These are phyloP conservation scores for Myotis planiceps DNA, from an alignment of 2,797 vertebrate genomes.

Conservation along the genomic window DNA sequence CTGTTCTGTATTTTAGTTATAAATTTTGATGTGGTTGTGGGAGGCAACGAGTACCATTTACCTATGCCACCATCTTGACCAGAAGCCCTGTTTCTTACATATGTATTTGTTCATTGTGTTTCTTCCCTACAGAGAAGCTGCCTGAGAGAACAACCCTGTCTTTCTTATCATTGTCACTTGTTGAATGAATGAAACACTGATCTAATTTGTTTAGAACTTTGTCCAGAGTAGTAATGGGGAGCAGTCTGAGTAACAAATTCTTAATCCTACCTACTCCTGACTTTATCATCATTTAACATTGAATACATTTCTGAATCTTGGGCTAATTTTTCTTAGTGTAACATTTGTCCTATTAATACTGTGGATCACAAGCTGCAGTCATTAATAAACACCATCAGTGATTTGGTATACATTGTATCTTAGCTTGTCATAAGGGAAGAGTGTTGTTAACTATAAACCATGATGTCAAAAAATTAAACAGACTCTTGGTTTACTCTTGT, in stretches of 20 bases:
- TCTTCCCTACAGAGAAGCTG: not conserved
- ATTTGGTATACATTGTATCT: not conserved
- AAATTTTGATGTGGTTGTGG: no score
- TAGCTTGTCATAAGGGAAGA: not conserved
- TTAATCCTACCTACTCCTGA: not conserved
- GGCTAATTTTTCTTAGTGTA: slow-evolving; percentile 1
- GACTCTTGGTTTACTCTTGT: not conserved
- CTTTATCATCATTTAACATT: slow-evolving; percentile 37
- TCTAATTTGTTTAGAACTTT: slow-evolving; percentile 46
- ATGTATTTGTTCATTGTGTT: not conserved
- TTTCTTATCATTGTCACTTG: slow-evolving; percentile 35
- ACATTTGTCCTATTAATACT: not conserved
- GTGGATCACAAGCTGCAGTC: not conserved
- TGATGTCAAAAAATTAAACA: not conserved
- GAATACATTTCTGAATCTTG: slow-evolving; percentile 46
- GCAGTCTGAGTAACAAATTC: slow-evolving; percentile 10
- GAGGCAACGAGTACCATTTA: no score
- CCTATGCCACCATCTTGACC: no score
- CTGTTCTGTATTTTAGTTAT: no score
- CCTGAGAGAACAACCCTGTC: not conserved
- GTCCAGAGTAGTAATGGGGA: not conserved
- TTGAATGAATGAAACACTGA: slow-evolving; percentile 33
- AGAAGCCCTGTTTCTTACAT: not conserved
- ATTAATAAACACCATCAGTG: not conserved
- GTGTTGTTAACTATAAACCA: not conserved